phyloP scores from a whole-genome alignment of 2,888 invertebrate genomes.

The Noctua comes region DNA sequence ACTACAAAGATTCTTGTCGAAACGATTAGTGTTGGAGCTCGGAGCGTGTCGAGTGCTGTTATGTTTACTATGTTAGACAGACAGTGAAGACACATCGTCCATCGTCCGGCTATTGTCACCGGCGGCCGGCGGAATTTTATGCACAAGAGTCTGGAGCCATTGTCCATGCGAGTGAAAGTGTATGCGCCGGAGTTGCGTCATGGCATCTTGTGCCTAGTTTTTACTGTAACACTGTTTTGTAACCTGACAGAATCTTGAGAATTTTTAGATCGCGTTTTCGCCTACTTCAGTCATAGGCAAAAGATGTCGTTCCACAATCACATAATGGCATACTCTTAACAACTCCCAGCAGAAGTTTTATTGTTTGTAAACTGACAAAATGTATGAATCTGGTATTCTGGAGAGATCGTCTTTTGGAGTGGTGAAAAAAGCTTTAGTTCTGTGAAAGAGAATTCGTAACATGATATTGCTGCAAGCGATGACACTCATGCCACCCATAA shows the following conservation, averaged over 20 bases:
- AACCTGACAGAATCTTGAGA: slow-evolving; percentile 31
- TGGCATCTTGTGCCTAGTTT: slow-evolving; percentile 52
- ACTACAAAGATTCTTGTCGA: slow-evolving; percentile 47
- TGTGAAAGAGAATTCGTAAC: not conserved
- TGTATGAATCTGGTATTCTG: not conserved
- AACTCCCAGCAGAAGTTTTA: not conserved
- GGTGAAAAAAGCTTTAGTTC: not conserved
- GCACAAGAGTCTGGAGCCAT: slow-evolving; percentile 62
- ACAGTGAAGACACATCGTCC: slow-evolving; percentile 55
- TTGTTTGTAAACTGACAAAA: not conserved
- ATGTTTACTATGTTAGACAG: slow-evolving; percentile 51
- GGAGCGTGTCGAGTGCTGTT: slow-evolving; percentile 48
- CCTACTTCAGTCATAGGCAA: not conserved
- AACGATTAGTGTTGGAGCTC: slow-evolving; percentile 54
- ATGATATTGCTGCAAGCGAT: not conserved
- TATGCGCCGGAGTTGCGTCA: slow-evolving; percentile 61
- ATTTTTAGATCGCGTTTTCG: not conserved
- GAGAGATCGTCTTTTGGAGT: not conserved
- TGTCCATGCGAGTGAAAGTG: slow-evolving; percentile 64
- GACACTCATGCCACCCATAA: not conserved
- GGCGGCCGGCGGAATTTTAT: slow-evolving; percentile 57
- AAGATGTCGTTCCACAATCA: not conserved
- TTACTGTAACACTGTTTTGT: slow-evolving; percentile 43
- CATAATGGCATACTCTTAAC: not conserved
- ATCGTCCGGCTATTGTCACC: slow-evolving; percentile 67